These are phyloP conservation scores for Ahaetulla prasina DNA, from an alignment of 2,113 vertebrate genomes.

Conservation along the genomic window DNA sequence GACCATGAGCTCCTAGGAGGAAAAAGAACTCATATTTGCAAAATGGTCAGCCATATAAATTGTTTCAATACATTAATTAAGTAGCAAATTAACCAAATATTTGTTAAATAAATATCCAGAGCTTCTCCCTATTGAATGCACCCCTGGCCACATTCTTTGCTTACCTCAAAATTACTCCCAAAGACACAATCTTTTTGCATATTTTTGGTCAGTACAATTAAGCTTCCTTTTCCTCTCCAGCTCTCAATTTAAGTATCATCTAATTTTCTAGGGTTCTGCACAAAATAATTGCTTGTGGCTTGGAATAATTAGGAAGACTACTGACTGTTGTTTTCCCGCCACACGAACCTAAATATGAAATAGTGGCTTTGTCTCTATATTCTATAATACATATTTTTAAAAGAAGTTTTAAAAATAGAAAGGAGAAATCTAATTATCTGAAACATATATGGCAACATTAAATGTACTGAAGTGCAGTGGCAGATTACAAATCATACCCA, in stretches of 20 bases:
- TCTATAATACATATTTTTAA: slow-evolving; percentile 16
- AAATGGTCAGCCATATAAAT: neutral
- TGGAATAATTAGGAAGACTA: slow-evolving; percentile 30
- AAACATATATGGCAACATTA: slow-evolving; percentile 27
- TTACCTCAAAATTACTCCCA: neutral
- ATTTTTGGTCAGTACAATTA: neutral
- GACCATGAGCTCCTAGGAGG: neutral
- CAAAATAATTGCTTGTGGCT: slow-evolving; percentile 49
- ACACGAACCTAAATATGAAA: slow-evolving; percentile 29
- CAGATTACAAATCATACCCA: slow-evolving; percentile 28
- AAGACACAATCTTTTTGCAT: neutral
- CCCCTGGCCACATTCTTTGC: neutral
- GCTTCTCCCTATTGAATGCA: neutral
- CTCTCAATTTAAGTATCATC: slow-evolving; percentile 37
- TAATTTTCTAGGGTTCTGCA: slow-evolving; percentile 47
- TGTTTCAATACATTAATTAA: neutral
- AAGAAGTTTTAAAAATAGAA: slow-evolving; percentile 31
- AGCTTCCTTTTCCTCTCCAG: slow-evolving; percentile 33
- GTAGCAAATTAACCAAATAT: neutral
- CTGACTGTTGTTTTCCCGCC: slow-evolving; percentile 26
- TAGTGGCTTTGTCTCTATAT: slow-evolving; percentile 17
- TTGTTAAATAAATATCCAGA: neutral
- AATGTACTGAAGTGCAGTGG: slow-evolving; percentile 38
- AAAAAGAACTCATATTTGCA: neutral
- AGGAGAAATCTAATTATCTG: slow-evolving; percentile 41